These are phyloP conservation scores for Muscicapa adusta DNA, from an alignment of 2,113 vertebrate species.

Conservation along the genomic window DNA sequence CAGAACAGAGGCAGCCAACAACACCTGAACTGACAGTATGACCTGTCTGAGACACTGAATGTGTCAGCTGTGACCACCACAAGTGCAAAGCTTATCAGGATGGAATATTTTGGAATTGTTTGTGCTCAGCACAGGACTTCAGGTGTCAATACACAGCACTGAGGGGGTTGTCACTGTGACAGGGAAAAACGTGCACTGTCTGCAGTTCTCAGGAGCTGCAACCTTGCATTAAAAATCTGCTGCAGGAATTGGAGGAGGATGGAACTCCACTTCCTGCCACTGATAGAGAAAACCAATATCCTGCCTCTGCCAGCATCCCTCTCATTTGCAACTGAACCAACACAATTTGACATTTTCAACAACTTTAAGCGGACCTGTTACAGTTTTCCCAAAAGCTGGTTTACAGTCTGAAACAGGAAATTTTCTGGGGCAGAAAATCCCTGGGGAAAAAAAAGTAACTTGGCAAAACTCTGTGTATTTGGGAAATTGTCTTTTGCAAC, in stretches of 20 bases:
- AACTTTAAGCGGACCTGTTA: not conserved
- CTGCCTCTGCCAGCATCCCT: not conserved
- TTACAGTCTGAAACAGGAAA: not conserved
- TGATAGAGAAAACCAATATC: fast-evolving
- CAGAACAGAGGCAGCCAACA: not conserved
- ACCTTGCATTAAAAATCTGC: not conserved
- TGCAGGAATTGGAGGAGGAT: not conserved
- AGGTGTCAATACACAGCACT: not conserved
- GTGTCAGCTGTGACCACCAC: not conserved
- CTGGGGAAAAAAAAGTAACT: fast-evolving
- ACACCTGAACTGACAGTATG: not conserved
- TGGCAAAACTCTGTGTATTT: not conserved
- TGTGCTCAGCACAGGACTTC: not conserved
- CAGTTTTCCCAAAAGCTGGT: not conserved
- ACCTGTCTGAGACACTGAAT: no score
- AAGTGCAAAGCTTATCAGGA: not conserved
- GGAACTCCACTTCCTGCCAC: not conserved
- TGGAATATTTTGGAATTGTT: not conserved
- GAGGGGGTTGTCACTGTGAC: not conserved
- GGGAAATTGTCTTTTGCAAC: not conserved
- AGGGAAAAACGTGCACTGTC: fast-evolving
- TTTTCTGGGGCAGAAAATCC: not conserved
- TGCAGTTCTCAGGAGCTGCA: not conserved
- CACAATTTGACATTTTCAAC: not conserved
- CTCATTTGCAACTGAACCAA: not conserved